Percentiles rank a stretch among this genome's conserved stretches.
Evolutionary conservation across 2,888 invertebrate species (phyloP).

Genomic region (Ellobium chinense): DNA sequence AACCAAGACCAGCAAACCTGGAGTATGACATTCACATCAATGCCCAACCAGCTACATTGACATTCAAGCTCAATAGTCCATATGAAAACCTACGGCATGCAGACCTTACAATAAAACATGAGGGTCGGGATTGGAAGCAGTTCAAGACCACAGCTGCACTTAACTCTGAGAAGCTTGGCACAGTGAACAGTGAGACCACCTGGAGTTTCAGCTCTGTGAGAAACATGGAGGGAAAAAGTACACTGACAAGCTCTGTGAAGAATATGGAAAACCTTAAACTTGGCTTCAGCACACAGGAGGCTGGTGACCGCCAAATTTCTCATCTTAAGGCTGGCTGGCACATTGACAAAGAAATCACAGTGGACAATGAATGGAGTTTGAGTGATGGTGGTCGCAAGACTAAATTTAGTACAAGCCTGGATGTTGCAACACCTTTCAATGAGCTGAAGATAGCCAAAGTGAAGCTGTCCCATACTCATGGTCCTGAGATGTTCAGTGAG

Average conservation of each 20-base stretch:
- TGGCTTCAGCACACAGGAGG: conserved; percentile 32
- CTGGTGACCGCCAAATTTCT: conserved; percentile 13
- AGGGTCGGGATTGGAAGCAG: conserved; percentile 37
- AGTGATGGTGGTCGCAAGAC: not conserved
- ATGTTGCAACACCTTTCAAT: conserved; percentile 47
- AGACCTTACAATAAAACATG: conserved; percentile 40
- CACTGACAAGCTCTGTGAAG: conserved; percentile 43
- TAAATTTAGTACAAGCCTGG: conserved; percentile 8
- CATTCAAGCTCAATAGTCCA: conserved; percentile 36
- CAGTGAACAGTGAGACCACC: conserved; percentile 28
- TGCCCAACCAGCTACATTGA: conserved; percentile 14
- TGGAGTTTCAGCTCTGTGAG: conserved; percentile 37
- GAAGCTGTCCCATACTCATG: conserved; percentile 40
- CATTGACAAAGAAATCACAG: conserved; percentile 42
- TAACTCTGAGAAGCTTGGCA: conserved; percentile 23
- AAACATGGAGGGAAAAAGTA: conserved; percentile 37
- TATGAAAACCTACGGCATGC: conserved; percentile 39
- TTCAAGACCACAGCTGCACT: conserved; percentile 39
- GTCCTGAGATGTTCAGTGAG: conserved; percentile 35
- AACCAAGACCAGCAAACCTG: conserved; percentile 15
- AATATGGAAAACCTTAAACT: conserved; percentile 45
- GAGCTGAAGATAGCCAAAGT: conserved; percentile 35
- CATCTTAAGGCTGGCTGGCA: conserved; percentile 51
- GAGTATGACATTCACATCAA: conserved; percentile 22
- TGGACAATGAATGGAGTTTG: conserved; percentile 39